Percentiles rank a stretch among this genome's conserved stretches.
Conservation (phyloP, 1,140 invertebrate genomes). For the Pseudomyrmex dendroicus region DNA sequence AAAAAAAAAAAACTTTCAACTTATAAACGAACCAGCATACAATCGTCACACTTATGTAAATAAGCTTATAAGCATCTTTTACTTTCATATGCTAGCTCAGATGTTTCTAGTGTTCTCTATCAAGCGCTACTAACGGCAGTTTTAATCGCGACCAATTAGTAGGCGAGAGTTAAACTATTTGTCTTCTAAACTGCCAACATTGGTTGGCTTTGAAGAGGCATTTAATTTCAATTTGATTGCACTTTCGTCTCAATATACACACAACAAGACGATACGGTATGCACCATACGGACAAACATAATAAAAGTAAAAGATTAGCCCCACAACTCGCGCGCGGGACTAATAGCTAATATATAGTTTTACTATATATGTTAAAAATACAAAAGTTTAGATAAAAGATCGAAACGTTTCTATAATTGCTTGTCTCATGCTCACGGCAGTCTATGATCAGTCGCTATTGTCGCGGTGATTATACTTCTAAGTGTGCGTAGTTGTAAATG, state of each 20-base stretch:
- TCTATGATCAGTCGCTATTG: constrained; percentile 51
- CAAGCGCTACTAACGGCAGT: background rate
- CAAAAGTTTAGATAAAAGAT: constrained; percentile 12
- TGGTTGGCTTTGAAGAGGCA: background rate
- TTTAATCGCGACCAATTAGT: background rate
- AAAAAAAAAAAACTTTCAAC: background rate
- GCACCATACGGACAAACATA: background rate
- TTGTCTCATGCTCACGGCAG: constrained; percentile 1
- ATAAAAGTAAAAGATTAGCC: constrained; percentile 9
- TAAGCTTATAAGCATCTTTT: constrained; percentile 30
- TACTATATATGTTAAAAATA: constrained; percentile 31
- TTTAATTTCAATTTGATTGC: constrained; percentile 51
- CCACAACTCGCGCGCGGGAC: background rate
- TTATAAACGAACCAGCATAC: background rate
- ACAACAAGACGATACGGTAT: background rate
- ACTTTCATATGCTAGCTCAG: background rate
- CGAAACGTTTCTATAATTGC: constrained; percentile 1
- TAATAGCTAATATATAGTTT: constrained; percentile 9
- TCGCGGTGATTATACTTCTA: constrained; percentile 44
- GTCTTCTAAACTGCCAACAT: constrained; percentile 1
- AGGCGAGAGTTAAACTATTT: background rate
- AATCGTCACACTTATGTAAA: background rate
- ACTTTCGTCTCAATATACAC: background rate
- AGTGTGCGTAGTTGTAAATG: constrained; percentile 36
- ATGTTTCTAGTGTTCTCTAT: background rate